Evolutionary conservation across 1,140 invertebrate species (phyloP).

Genomic region (Brevipalpus yothersi): DNA sequence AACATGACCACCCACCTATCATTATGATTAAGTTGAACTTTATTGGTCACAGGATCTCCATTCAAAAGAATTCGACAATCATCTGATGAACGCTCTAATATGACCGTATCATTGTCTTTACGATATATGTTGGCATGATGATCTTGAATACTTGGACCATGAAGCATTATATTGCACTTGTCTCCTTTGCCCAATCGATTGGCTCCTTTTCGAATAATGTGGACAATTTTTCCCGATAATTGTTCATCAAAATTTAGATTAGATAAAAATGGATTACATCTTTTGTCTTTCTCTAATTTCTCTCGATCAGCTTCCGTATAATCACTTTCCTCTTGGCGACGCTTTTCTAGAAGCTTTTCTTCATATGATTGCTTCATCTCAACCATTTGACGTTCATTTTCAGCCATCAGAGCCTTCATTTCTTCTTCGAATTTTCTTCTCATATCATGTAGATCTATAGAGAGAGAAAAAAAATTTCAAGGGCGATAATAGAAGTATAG

Average conservation of each 20-base stretch:
- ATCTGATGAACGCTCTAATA: constrained; percentile 21
- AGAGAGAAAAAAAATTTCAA: neutral
- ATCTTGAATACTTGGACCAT: constrained; percentile 30
- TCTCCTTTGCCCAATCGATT: constrained; percentile 26
- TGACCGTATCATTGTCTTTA: constrained; percentile 21
- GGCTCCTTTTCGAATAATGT: constrained; percentile 25
- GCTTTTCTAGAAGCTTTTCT: constrained; percentile 23
- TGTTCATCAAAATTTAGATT: constrained; percentile 34
- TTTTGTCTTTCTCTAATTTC: constrained; percentile 23
- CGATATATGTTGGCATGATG: constrained; percentile 27
- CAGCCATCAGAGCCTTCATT: constrained; percentile 26
- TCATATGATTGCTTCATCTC: constrained; percentile 30
- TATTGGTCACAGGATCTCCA: constrained; percentile 22
- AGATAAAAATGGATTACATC: constrained; percentile 27
- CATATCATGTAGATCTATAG: constrained; percentile 19
- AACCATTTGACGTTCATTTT: constrained; percentile 30
- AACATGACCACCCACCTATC: constrained; percentile 23
- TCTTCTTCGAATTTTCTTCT: constrained; percentile 23
- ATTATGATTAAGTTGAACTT: constrained; percentile 26
- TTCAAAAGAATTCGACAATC: constrained; percentile 29
- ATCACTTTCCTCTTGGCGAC: constrained; percentile 10
- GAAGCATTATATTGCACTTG: constrained; percentile 23
- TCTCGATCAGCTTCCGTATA: constrained; percentile 12
- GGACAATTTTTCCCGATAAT: constrained; percentile 28
- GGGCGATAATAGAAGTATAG: neutral